Percentiles rank a stretch among this genome's conserved stretches.
Evolutionary conservation across 2,797 vertebrate species (phyloP).

Genomic region (Myotis planiceps): DNA sequence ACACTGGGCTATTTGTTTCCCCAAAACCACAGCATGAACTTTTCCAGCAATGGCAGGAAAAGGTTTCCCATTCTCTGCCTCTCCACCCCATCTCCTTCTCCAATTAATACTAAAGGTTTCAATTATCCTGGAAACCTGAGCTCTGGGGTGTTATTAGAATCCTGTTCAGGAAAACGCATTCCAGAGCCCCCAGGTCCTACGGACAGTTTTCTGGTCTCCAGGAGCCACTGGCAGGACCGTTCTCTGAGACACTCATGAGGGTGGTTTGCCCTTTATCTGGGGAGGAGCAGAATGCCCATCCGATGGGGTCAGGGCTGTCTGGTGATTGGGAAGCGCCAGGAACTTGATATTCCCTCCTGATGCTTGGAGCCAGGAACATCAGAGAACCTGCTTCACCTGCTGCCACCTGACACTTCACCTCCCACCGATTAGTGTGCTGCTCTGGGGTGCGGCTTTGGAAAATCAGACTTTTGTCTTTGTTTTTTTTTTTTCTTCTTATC

Average conservation of each 20-base stretch:
- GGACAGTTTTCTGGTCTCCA: constrained; percentile 20
- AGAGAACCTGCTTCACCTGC: neutral
- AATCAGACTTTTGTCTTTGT: neutral
- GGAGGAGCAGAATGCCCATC: neutral
- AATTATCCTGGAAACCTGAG: constrained; percentile 60
- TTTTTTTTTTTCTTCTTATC: neutral
- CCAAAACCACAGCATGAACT: constrained; percentile 18
- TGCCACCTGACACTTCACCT: neutral
- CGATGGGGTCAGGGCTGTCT: neutral
- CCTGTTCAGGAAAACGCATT: constrained; percentile 58
- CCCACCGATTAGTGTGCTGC: neutral
- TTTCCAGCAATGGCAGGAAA: constrained; percentile 50
- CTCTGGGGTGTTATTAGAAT: constrained; percentile 15
- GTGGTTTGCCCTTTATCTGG: neutral
- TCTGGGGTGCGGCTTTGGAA: neutral
- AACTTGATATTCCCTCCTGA: neutral
- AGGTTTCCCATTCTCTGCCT: constrained; percentile 3
- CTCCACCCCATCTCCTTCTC: neutral
- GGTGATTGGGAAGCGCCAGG: neutral
- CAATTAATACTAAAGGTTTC: constrained; percentile 62
- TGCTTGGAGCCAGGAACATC: neutral
- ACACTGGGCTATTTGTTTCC: constrained; percentile 61
- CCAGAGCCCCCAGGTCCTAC: neutral
- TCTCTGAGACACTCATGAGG: neutral
- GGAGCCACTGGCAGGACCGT: neutral